These are phyloP conservation scores for Zaprionus lineosus DNA, from an alignment of 2,888 invertebrate genomes.

Conservation along the genomic window DNA sequence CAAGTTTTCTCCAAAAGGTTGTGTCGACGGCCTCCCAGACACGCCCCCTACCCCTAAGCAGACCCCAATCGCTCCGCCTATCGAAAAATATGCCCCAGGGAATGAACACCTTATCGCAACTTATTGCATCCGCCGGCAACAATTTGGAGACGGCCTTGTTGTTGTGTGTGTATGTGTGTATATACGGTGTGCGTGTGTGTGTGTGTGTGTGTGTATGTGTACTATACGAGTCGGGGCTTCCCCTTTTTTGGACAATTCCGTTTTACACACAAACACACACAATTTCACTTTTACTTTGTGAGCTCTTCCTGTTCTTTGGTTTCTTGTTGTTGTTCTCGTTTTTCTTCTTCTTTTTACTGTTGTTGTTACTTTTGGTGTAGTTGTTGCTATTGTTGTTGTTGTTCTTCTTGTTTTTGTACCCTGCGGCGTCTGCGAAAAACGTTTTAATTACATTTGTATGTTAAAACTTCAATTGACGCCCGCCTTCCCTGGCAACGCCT, in stretches of 20 bases:
- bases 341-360: constrained; percentile 44
- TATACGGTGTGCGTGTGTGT: neutral
- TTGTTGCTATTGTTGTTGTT: constrained; percentile 43
- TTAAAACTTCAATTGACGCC: constrained; percentile 77
- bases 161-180: constrained; percentile 16
- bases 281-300: constrained; percentile 54
- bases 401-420: constrained; percentile 51
- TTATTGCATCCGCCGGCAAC: constrained; percentile 78
- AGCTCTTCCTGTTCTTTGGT: neutral
- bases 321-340: constrained; percentile 42
- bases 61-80: neutral
- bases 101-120: constrained; percentile 78
- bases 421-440: constrained; percentile 74
- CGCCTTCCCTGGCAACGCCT: constrained; percentile 25
- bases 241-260: constrained; percentile 66
- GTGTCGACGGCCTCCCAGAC: constrained; percentile 14
- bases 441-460: constrained; percentile 79
- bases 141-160: constrained; percentile 72
- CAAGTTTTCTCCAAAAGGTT: constrained; percentile 61
- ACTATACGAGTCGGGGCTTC: constrained; percentile 42
- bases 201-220: constrained; percentile 28
- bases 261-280: constrained; percentile 33
- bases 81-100: constrained; percentile 65
- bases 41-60: constrained; percentile 1
- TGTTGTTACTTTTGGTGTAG: constrained; percentile 45